Evolutionary conservation across 1,140 invertebrate species (phyloP).

Genomic region (Tetragonula clypearis): DNA sequence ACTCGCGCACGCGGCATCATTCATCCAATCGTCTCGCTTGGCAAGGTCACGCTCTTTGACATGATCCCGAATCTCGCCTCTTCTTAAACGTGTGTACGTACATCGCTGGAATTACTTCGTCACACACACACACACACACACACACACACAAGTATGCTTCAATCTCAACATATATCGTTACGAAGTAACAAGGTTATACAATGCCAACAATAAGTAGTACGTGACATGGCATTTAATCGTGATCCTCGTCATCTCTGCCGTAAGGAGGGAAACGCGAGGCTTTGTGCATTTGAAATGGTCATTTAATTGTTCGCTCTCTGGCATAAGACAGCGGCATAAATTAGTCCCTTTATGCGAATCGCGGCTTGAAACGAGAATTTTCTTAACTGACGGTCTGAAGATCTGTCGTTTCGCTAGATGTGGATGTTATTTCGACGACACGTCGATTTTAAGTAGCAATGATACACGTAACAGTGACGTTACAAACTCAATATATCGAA

Average conservation of each 20-base stretch:
- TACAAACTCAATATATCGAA: fast-evolving
- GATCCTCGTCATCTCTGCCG: background rate
- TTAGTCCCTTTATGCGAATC: background rate
- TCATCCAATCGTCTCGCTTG: background rate
- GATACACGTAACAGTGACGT: background rate
- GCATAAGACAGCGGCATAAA: background rate
- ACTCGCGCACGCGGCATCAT: background rate
- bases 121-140: no score
- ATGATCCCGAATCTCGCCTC: background rate
- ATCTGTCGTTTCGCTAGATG: no score
- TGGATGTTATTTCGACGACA: background rate
- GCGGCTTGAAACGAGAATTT: background rate
- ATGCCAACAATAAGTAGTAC: background rate
- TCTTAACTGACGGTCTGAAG: no score
- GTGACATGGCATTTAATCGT: background rate
- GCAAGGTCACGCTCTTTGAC: background rate
- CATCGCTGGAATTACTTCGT: background rate
- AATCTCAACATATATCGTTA: background rate
- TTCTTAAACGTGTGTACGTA: background rate
- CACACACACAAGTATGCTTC: no score
- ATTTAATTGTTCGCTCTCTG: background rate
- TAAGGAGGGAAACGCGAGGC: background rate
- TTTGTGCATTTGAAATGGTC: background rate
- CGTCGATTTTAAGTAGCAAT: background rate
- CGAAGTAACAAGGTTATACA: background rate